Percentiles rank a stretch among this genome's conserved stretches.
Evolutionary conservation across 2,113 vertebrate genomes (phyloP).

Genomic region (Gracilinanus agilis): DNA sequence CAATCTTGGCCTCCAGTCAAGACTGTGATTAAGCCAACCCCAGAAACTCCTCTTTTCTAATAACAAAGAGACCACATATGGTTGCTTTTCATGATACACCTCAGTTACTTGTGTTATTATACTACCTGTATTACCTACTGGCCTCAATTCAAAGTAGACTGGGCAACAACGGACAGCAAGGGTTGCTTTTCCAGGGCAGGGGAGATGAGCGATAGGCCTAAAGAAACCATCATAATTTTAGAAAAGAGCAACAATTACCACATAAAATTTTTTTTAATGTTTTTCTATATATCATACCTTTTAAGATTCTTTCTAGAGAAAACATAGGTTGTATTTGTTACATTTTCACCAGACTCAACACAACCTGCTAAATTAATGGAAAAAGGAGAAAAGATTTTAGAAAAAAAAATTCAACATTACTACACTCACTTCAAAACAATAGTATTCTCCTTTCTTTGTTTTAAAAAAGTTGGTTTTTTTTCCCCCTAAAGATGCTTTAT

Average conservation of each 20-base stretch:
- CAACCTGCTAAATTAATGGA: conserved; percentile 90
- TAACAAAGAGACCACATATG: neutral
- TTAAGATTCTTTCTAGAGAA: conserved; percentile 96
- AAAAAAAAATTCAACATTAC: conserved; percentile 34
- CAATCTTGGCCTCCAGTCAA: neutral
- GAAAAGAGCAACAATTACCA: neutral
- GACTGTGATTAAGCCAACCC: neutral
- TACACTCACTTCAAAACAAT: conserved; percentile 1
- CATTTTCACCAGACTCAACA: conserved; percentile 95
- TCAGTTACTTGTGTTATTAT: neutral
- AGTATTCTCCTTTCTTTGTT: neutral
- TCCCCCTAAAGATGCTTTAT: neutral
- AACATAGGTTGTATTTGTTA: conserved; percentile 95
- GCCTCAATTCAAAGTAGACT: conserved; percentile 93
- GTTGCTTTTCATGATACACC: neutral
- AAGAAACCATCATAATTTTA: conserved; percentile 43
- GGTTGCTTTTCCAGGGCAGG: conserved; percentile 94
- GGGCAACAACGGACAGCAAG: conserved; percentile 98
- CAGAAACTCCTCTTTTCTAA: neutral
- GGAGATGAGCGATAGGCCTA: conserved; percentile 96
- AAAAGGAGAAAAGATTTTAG: neutral
- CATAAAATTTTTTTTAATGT: fast-evolving
- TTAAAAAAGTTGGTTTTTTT: neutral
- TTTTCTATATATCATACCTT: conserved; percentile 83
- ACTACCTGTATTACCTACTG: conserved; percentile 85